phyloP scores from a whole-genome alignment of 2,888 invertebrate species.

The Hyalella azteca region DNA sequence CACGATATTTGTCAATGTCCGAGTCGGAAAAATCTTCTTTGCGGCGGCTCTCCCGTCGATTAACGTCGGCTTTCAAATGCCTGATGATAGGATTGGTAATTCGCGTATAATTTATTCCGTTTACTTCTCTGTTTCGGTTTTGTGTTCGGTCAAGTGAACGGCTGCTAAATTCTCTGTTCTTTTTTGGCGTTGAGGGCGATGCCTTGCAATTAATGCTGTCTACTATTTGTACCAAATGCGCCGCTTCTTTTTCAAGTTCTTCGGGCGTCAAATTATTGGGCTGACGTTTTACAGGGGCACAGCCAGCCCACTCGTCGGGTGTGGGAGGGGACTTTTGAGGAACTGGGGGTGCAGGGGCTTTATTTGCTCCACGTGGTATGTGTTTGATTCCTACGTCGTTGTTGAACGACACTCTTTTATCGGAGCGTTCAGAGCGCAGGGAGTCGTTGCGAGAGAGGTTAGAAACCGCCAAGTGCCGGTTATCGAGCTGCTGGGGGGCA shows the following conservation, averaged over 20 bases:
- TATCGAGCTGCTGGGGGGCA: slow-evolving; percentile 1
- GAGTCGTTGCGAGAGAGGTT: slow-evolving; percentile 52
- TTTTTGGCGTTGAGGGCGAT: neutral
- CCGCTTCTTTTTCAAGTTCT: slow-evolving; percentile 48
- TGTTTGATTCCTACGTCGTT: slow-evolving; percentile 56
- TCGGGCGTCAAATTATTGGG: slow-evolving; percentile 40
- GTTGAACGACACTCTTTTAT: slow-evolving; percentile 56
- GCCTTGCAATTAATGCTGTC: slow-evolving; percentile 47
- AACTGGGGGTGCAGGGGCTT: neutral
- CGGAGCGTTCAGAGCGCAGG: slow-evolving; percentile 51
- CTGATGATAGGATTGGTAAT: slow-evolving; percentile 47
- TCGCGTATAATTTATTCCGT: slow-evolving; percentile 42
- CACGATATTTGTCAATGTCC: slow-evolving; percentile 29
- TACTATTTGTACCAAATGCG: slow-evolving; percentile 43
- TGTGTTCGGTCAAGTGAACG: slow-evolving; percentile 46
- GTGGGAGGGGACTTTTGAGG: neutral
- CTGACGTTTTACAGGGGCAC: slow-evolving; percentile 44
- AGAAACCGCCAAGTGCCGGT: slow-evolving; percentile 17
- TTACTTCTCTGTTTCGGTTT: slow-evolving; percentile 32
- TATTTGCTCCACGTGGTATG: slow-evolving; percentile 48
- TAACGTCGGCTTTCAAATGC: slow-evolving; percentile 39
- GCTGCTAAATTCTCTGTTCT: slow-evolving; percentile 29
- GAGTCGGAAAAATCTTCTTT: slow-evolving; percentile 33
- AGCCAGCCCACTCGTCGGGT: slow-evolving; percentile 48
- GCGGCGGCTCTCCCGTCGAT: slow-evolving; percentile 16